A percentile compares a stretch with the other conserved stretches of the same genome.
phyloP scores from a whole-genome alignment of 1,140 invertebrate genomes.

The Drosophila melanogaster region Release_6_plus_ISO1_MT NT_033777.3:5281501-5282000 shows the following conservation, averaged over 20 bases:
- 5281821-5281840: slow-evolving; percentile 11
- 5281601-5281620: neutral
- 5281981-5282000: neutral
- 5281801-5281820: slow-evolving; percentile 7
- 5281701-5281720: neutral
- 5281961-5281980: slow-evolving; percentile 25
- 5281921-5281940: slow-evolving; percentile 39
- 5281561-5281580: neutral
- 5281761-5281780: neutral
- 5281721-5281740: too few species aligned
- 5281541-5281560: neutral
- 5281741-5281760: neutral
- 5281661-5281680: too few species aligned
- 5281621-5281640: too few species aligned
- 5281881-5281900: slow-evolving; percentile 8
- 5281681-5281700: too few species aligned
- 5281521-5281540: neutral
- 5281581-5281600: neutral
- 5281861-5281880: neutral
- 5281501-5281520: too few species aligned
- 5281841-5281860: slow-evolving; percentile 8
- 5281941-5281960: slow-evolving; percentile 31
- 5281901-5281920: neutral
- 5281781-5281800: slow-evolving; percentile 9
- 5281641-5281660: neutral